Percentiles rank a stretch among this genome's conserved stretches.
Conservation (phyloP, 2,113 vertebrate species). For the Cebus imitator region DNA sequence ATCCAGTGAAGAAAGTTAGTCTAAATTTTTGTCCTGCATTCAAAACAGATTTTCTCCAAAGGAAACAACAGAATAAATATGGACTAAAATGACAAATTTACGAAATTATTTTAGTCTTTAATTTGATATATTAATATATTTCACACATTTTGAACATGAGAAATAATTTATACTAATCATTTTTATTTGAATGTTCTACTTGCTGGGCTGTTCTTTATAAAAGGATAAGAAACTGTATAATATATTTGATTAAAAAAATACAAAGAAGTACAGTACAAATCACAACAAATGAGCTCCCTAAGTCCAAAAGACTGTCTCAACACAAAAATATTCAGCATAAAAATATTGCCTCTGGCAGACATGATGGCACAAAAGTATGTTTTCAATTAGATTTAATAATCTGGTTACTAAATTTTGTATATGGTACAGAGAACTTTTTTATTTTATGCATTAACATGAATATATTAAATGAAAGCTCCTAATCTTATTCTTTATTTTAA, state of each 20-base stretch:
- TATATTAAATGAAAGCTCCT: conserved; percentile 63
- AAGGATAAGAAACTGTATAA: conserved; percentile 38
- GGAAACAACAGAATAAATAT: neutral
- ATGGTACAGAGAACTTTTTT: neutral
- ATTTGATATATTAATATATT: neutral
- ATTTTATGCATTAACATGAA: conserved; percentile 33
- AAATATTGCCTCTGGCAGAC: conserved; percentile 51
- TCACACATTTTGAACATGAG: conserved; percentile 9
- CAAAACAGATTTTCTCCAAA: neutral
- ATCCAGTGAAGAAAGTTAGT: neutral
- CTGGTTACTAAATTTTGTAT: conserved; percentile 41
- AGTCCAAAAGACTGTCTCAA: conserved; percentile 45
- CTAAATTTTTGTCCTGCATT: neutral
- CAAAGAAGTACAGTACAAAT: conserved; percentile 32
- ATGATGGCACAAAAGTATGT: conserved; percentile 31
- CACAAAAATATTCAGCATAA: conserved; percentile 37
- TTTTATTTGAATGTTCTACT: conserved; percentile 11
- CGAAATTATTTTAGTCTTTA: neutral
- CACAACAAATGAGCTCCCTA: conserved; percentile 51
- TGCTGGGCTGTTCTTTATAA: conserved; percentile 29
- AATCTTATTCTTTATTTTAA: conserved; percentile 48
- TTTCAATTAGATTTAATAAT: conserved; percentile 61
- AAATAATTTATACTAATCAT: neutral
- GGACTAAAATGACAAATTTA: neutral
- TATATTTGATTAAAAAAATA: neutral